Conservation (phyloP, 23 tunicate species). For the Ciona savignyi region DNA sequence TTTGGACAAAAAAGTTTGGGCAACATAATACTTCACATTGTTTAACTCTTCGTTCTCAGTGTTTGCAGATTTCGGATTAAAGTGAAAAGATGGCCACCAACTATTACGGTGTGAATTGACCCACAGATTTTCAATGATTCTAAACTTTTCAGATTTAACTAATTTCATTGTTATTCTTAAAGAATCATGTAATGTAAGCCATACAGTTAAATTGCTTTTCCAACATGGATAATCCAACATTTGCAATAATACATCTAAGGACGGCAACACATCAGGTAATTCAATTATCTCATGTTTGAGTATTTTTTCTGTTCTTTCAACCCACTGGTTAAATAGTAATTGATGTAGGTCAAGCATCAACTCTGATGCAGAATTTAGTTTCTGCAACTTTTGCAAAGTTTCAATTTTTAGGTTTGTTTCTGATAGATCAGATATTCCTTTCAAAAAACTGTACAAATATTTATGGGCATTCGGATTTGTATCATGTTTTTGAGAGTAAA, state of each 20-base stretch:
- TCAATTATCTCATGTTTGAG: too few species aligned
- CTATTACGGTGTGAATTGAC: constrained; percentile 1
- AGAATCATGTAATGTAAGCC: not conserved
- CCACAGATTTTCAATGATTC: not conserved
- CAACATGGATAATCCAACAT: constrained; percentile 16
- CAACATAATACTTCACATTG: not conserved
- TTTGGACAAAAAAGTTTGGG: not conserved
- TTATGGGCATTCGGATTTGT: constrained; percentile 61
- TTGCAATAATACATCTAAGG: constrained; percentile 9
- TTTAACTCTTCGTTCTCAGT: too few species aligned
- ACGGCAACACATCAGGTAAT: not conserved
- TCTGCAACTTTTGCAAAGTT: not conserved
- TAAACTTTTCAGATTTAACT: not conserved
- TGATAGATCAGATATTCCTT: not conserved
- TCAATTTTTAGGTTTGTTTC: not conserved
- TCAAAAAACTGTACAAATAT: constrained; percentile 18
- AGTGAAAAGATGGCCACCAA: constrained; percentile 13
- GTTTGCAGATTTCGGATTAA: not conserved
- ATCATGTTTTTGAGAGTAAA: constrained; percentile 13
- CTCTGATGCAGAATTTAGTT: not conserved
- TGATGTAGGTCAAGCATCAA: not conserved
- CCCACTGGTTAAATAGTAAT: constrained; percentile 9
- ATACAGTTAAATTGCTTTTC: not conserved
- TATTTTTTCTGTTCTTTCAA: not conserved
- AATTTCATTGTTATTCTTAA: not conserved